Base-by-base conservation (phyloP, 1,140 invertebrate genomes). In the Drosophila suzukii region DNA sequence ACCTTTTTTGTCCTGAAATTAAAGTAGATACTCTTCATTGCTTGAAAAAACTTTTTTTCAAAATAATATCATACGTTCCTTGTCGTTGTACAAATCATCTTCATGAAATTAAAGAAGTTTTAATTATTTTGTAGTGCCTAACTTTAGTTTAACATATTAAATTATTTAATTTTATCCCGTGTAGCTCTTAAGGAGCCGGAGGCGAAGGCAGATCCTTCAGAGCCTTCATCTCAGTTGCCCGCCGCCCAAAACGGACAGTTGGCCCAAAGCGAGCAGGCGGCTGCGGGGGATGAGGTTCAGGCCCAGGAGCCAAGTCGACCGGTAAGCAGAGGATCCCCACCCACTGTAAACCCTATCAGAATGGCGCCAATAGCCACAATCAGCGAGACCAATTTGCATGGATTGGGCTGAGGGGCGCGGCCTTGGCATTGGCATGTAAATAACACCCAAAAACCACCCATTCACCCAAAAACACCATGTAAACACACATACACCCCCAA, bases 301-400 rank as follows among this genome's bases (percentile, higher is more conserved):
- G 53, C 39, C 17, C 39, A 49, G 34, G 58, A 62, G 39, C 68
- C 71, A 7, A 66, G 55, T 47, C 62, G 82, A 82, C 82, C 89
- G 89, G 89, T 91, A 91, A 91, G 89, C 84, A 78, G 61, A 53
- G 81, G 68, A 50, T 36, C 68, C 65, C 34, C 58, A 34, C 12
- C 20, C 49, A 56, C 60, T 51, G 65, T 65, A 70, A 77, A 77
- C 67, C 75, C 66, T 74, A 62, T 67, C 56, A 76, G 73, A 83
- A 71, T 86, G 84, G 90, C 90, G 74, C 90, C 90, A 65, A 75
- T 91, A 49, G 79, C 79, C 76, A 85, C 89, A 73, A 89, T 91
- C 70, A 91, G 90, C 56, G 89, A 89, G 59, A 76, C 76, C 59
- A 80, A 72, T 65, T 77, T 91, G 81, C 85, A 79, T 81, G 85